These are phyloP conservation scores for Eulemur coronatus DNA, from an alignment of 2,797 vertebrate genomes.

Conservation along the genomic window DNA sequence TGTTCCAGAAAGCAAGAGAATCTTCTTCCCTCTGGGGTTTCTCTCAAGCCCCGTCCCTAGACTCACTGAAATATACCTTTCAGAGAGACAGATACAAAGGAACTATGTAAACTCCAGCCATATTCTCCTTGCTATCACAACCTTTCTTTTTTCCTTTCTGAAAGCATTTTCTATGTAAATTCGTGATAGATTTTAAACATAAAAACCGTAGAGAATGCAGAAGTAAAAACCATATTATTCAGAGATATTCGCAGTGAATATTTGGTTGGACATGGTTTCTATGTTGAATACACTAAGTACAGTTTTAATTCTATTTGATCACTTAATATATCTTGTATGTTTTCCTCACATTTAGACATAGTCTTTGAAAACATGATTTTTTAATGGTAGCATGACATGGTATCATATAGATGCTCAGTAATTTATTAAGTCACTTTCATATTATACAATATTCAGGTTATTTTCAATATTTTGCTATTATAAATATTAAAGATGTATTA, in stretches of 20 bases:
- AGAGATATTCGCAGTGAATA: background rate
- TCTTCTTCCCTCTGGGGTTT: background rate
- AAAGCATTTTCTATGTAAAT: background rate
- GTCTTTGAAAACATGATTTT: background rate
- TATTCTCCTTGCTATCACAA: background rate
- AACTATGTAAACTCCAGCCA: background rate
- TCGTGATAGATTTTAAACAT: background rate
- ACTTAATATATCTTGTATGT: background rate
- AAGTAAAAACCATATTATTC: background rate
- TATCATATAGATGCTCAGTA: background rate
- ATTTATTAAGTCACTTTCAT: background rate
- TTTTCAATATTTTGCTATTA: background rate
- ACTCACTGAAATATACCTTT: background rate
- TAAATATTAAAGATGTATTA: background rate
- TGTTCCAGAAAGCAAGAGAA: background rate
- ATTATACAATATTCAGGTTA: background rate
- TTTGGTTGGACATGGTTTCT: background rate
- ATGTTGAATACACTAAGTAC: background rate
- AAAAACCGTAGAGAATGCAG: background rate
- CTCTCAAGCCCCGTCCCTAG: background rate
- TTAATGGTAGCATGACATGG: background rate
- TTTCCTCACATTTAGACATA: background rate
- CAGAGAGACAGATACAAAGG: background rate
- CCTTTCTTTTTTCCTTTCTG: background rate
- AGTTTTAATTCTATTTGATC: background rate